Evolutionary conservation across 2,797 vertebrate species (phyloP).

Genomic region (Eutrigla gurnardus): DNA sequence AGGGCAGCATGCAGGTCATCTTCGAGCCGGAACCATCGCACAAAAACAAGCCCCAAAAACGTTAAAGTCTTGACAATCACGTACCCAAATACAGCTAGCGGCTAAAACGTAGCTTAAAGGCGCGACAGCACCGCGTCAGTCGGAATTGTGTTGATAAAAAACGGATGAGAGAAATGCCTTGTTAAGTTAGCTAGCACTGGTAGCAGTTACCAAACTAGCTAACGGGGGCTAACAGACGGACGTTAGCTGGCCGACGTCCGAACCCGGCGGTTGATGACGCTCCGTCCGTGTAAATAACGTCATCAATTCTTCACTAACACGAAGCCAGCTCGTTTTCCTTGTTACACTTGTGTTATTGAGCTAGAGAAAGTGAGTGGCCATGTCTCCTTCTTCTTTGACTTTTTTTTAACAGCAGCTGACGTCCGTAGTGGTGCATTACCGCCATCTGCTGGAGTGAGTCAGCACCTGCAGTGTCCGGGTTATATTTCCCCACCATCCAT

Average conservation of each 20-base stretch:
- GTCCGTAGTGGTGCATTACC: neutral
- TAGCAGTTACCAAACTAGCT: constrained; percentile 62
- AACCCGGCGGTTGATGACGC: neutral
- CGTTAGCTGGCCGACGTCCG: constrained; percentile 7
- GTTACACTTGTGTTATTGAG: neutral
- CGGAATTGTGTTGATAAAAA: neutral
- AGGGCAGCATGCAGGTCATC: constrained; percentile 63
- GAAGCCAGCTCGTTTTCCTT: constrained; percentile 25
- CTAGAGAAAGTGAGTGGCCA: neutral
- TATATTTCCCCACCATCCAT: neutral
- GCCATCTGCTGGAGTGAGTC: neutral
- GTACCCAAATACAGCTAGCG: neutral
- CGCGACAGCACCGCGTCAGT: neutral
- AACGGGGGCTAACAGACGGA: constrained; percentile 27
- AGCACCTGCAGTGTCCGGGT: neutral
- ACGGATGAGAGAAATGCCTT: constrained; percentile 19
- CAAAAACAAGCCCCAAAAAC: too few relatives aligned
- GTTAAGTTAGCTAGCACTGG: constrained; percentile 57
- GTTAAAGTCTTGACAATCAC: neutral
- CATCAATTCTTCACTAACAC: neutral
- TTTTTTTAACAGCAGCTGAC: neutral
- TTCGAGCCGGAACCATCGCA: constrained; percentile 50
- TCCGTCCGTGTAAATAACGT: rapidly evolving
- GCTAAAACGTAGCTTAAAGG: neutral
- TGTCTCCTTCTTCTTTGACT: neutral